Evolutionary conservation across 2,113 vertebrate genomes (phyloP), one percentile per base, ranked within the genome.

Genomic region (Vidua macroura): DNA sequence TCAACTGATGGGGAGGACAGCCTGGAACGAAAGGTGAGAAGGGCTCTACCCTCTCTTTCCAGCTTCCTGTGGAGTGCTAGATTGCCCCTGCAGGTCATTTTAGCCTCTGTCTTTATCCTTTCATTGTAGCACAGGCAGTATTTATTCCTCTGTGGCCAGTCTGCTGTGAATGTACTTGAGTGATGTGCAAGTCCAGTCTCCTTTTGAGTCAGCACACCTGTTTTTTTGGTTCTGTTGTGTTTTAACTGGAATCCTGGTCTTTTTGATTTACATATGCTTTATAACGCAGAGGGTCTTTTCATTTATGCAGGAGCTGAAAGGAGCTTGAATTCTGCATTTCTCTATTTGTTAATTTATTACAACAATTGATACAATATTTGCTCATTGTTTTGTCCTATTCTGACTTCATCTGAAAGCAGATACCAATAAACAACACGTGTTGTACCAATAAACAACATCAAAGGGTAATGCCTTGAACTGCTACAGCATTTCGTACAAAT

Each of bases 1-100:
- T 99, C 98, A 9, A 98, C 98, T 24, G 98, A 99, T 51, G 91
- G 98, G 98, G 97, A 99, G 96, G 98, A 99, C 95, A 96, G 97
- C 97, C 96, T 98, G 20, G 97, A 98, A 83, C 92, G 96, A 85
- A 98, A 98, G 98, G 98, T 99, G 96, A 98, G 97, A 74, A 76
- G 22, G 70, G 46, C 59, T 86, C 79, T 67, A 7, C 31, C 48
- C 41, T 81, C n/a, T 94, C 85, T 88, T 69, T 83, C 66, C 83
- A 79, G 44, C 66, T 75, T 95, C 69, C 37, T 68, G 0, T 53
- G 73, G 90, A 72, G 58, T 35, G 25, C 52, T 92, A 75, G 76
- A 10, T 82, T 88, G 25, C 51, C 63, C 79, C 33, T 86, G 14
- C 82, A 66, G 83, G 83, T 83, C 13, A 11, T 63, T 85, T 52